Conservation (phyloP, 2,888 invertebrate species). For the Drosophila atripex region DNA sequence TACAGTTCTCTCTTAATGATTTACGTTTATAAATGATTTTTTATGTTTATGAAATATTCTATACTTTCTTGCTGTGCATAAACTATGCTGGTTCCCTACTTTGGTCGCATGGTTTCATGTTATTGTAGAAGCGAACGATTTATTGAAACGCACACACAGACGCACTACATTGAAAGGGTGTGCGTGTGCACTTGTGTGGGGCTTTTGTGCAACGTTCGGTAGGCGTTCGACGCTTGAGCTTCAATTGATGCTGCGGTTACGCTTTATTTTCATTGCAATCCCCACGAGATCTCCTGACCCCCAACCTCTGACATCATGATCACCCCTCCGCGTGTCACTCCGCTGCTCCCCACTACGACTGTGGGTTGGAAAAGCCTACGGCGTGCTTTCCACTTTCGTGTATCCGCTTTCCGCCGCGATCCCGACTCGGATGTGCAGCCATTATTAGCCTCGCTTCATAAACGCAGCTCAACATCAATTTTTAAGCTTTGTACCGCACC, state of each 20-base stretch:
- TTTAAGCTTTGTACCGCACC: constrained; percentile 54
- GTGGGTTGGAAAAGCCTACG: constrained; percentile 23
- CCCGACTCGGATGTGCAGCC: constrained; percentile 38
- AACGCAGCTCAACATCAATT: constrained; percentile 63
- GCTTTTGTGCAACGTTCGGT: constrained; percentile 53
- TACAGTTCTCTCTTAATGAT: background rate
- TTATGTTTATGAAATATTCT: background rate
- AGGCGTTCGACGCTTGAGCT: constrained; percentile 66
- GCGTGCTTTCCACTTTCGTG: constrained; percentile 17
- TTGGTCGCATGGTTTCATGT: constrained; percentile 52
- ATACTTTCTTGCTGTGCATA: background rate
- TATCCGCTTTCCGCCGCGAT: constrained; percentile 19
- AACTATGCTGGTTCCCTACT: constrained; percentile 39
- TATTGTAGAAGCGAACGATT: constrained; percentile 74
- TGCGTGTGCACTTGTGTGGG: constrained; percentile 25
- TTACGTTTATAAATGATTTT: background rate
- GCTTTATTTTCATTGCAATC: constrained; percentile 72
- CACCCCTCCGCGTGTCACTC: background rate
- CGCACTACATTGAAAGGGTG: constrained; percentile 62
- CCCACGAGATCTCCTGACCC: background rate
- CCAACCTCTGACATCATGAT: background rate
- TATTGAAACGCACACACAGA: constrained; percentile 67
- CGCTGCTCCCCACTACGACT: background rate
- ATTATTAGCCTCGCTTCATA: constrained; percentile 59
- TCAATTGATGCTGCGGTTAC: constrained; percentile 77